Conservation (phyloP, 37 sponge, comb jelly and placozoan species). For the Spongilla lacustris region DNA sequence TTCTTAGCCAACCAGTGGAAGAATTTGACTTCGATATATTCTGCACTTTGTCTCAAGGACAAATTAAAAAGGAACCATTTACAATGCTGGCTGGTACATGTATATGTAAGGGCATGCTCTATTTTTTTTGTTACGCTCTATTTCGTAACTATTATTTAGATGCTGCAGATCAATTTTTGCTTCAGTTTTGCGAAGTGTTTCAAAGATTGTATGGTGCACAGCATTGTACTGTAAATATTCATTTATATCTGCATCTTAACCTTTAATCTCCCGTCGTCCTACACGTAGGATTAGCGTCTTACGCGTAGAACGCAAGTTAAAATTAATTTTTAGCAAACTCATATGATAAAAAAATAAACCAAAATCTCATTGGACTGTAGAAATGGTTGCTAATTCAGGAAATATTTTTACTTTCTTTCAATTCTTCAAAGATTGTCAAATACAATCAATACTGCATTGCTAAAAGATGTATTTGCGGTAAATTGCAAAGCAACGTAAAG, state of each 20-base stretch:
- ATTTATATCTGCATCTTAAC: constrained; percentile 38
- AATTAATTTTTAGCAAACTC: too few relatives aligned
- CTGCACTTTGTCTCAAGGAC: constrained; percentile 20
- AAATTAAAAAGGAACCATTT: constrained; percentile 6
- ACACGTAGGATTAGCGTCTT: too few relatives aligned
- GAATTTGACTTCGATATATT: constrained; percentile 38
- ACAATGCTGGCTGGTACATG: constrained; percentile 59
- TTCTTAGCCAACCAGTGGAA: constrained; percentile 75
- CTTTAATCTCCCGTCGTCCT: too few relatives aligned
- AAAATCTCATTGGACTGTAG: constrained; percentile 28
- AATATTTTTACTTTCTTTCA: constrained; percentile 32
- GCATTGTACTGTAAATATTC: constrained; percentile 44
- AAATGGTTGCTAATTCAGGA: constrained; percentile 26
- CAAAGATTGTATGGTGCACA: constrained; percentile 29
- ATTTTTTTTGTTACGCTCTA: constrained; percentile 5
- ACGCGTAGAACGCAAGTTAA: too few relatives aligned
- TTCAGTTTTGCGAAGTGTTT: constrained; percentile 15
- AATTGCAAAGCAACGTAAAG: too few relatives aligned
- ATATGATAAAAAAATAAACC: too few relatives aligned
- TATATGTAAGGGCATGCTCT: constrained; percentile 55
- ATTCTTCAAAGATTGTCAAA: too few relatives aligned
- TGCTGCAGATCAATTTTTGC: constrained; percentile 17
- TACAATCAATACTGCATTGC: too few relatives aligned
- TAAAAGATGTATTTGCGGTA: too few relatives aligned
- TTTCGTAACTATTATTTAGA: constrained; percentile 5